These are phyloP conservation scores for Meandrusa payeni DNA, from an alignment of 2,888 invertebrate species.

Conservation along the genomic window DNA sequence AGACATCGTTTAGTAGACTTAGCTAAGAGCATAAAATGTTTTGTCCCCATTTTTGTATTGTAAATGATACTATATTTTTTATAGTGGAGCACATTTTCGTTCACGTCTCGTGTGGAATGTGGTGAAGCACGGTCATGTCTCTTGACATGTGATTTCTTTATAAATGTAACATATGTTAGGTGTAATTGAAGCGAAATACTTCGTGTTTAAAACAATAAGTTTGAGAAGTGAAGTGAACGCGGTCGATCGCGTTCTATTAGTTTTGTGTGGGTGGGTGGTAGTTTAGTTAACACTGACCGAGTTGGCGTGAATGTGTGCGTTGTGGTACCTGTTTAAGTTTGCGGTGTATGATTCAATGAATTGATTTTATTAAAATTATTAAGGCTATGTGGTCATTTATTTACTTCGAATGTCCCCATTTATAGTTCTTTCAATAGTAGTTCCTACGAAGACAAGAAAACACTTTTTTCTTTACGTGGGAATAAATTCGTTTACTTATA, in stretches of 20 bases:
- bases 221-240: neutral
- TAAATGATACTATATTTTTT: constrained; percentile 16
- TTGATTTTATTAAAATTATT: constrained; percentile 26
- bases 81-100: constrained; percentile 8
- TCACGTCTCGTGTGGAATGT: constrained; percentile 1
- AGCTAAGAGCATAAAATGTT: constrained; percentile 18
- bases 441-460: too few species aligned
- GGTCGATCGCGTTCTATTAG: too few species aligned
- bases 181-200: constrained; percentile 5
- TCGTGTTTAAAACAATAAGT: too few species aligned
- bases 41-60: neutral
- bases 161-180: constrained; percentile 9
- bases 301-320: constrained; percentile 6
- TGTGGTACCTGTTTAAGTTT: constrained; percentile 2
- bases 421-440: too few species aligned
- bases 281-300: constrained; percentile 5
- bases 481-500: too few species aligned
- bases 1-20: too few species aligned
- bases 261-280: neutral
- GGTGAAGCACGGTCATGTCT: neutral
- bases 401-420: too few species aligned
- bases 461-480: too few species aligned
- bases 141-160: neutral
- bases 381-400: too few species aligned
- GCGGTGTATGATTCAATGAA: constrained; percentile 26